Conservation (phyloP, 2,113 vertebrate species). For the Prunella himalayana region DNA sequence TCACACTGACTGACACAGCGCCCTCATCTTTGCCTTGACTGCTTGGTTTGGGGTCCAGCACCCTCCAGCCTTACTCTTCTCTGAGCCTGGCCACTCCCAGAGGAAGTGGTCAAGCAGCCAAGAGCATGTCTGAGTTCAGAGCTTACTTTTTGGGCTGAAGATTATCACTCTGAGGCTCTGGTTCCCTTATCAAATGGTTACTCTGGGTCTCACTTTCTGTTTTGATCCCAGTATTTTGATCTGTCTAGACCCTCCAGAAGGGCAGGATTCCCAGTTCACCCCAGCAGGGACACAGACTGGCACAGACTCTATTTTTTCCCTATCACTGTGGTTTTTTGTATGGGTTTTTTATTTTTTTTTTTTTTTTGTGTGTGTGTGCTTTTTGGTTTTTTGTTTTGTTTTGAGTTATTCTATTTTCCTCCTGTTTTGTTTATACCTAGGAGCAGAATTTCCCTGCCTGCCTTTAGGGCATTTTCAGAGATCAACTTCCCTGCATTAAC, state of each 20-base stretch:
- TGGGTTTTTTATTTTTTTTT: neutral
- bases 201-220: neutral
- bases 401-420: neutral
- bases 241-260: neutral
- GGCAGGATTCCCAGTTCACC: neutral
- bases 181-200: neutral
- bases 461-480: neutral
- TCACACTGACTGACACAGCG: neutral
- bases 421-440: neutral
- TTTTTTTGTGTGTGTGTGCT: neutral
- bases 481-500: neutral
- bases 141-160: neutral
- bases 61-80: neutral
- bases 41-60: neutral
- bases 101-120: neutral
- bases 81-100: neutral
- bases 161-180: neutral
- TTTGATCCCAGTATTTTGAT: neutral
- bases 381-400: neutral
- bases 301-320: neutral
- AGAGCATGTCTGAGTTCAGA: rapidly evolving
- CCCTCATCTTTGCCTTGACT: rapidly evolving
- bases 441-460: neutral
- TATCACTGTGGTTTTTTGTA: neutral
- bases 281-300: neutral